Percentiles rank a stretch among this genome's conserved stretches.
Conservation (phyloP, 2,888 invertebrate genomes). For the Helicoverpa assulta region DNA sequence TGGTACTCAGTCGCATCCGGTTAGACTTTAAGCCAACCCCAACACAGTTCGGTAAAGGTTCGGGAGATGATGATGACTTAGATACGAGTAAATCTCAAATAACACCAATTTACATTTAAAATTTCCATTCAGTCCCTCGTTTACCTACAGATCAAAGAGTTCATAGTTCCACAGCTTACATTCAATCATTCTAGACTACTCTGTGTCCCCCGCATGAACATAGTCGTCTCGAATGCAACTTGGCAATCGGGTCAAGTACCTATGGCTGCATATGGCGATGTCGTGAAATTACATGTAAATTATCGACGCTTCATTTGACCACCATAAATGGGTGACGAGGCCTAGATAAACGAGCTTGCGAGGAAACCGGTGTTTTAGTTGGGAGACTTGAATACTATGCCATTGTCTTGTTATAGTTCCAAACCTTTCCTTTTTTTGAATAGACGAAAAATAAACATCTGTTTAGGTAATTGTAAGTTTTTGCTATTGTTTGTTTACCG, state of each 20-base stretch:
- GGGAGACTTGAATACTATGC: slow-evolving; percentile 21
- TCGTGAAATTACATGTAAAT: slow-evolving; percentile 82
- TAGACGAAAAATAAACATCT: not conserved
- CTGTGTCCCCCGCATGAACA: not conserved
- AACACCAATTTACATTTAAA: slow-evolving; percentile 32
- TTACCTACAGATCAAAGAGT: slow-evolving; percentile 23
- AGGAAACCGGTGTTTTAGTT: slow-evolving; percentile 50
- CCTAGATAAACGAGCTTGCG: slow-evolving; percentile 51
- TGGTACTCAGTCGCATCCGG: too few species aligned
- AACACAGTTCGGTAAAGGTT: too few species aligned
- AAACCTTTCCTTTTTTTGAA: not conserved
- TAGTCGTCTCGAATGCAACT: slow-evolving; percentile 19
- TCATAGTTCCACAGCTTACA: not conserved
- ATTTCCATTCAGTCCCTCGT: slow-evolving; percentile 13
- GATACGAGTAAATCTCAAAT: slow-evolving; percentile 19
- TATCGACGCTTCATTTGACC: slow-evolving; percentile 71
- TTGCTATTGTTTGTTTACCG: not conserved
- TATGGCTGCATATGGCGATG: slow-evolving; percentile 70
- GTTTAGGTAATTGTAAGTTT: not conserved
- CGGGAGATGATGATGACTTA: too few species aligned
- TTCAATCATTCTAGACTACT: slow-evolving; percentile 12
- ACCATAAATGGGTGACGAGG: slow-evolving; percentile 70
- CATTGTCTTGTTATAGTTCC: slow-evolving; percentile 36
- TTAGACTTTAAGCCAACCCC: too few species aligned
- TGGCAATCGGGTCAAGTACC: slow-evolving; percentile 77